phyloP scores from a whole-genome alignment of 2,113 vertebrate species.

The Sinocyclocheilus maitianheensis region DNA sequence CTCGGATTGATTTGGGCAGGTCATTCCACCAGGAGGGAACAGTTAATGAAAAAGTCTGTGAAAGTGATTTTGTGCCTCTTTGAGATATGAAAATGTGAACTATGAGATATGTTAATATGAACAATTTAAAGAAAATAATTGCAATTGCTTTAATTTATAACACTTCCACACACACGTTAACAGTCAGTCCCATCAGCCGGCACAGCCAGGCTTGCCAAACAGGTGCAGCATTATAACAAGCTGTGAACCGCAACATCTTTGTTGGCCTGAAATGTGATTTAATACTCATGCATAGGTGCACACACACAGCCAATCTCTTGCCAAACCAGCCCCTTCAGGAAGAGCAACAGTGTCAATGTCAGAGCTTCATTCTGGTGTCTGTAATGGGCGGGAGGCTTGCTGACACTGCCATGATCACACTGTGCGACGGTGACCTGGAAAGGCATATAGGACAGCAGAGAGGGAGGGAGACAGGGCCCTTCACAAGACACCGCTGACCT shows the following conservation, averaged over 20 bases:
- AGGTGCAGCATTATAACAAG: conserved; percentile 54
- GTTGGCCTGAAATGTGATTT: conserved; percentile 47
- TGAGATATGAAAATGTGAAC: too few relatives aligned
- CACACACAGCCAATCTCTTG: conserved; percentile 28
- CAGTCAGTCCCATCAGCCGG: conserved; percentile 20
- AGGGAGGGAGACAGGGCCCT: not conserved
- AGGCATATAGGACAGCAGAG: conserved; percentile 34
- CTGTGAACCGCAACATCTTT: conserved; percentile 49
- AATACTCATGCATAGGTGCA: conserved; percentile 41
- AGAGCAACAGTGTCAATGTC: conserved; percentile 56
- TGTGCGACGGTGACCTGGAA: conserved; percentile 55
- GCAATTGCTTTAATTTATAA: not conserved
- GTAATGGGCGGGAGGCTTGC: conserved; percentile 45
- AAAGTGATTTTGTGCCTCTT: too few relatives aligned
- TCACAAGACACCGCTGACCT: conserved; percentile 10
- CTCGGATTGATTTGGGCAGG: too few relatives aligned
- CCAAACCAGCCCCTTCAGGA: conserved; percentile 24
- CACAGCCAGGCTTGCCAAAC: conserved; percentile 34
- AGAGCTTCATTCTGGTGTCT: conserved; percentile 47
- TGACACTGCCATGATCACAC: conserved; percentile 56
- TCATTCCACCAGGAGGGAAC: too few relatives aligned
- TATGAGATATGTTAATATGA: not conserved
- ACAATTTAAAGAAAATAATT: not conserved
- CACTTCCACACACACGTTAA: conserved; percentile 11
- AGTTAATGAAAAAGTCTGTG: too few relatives aligned